Conservation (phyloP, 2,113 vertebrate genomes). For the Gopherus evgoodei region DNA sequence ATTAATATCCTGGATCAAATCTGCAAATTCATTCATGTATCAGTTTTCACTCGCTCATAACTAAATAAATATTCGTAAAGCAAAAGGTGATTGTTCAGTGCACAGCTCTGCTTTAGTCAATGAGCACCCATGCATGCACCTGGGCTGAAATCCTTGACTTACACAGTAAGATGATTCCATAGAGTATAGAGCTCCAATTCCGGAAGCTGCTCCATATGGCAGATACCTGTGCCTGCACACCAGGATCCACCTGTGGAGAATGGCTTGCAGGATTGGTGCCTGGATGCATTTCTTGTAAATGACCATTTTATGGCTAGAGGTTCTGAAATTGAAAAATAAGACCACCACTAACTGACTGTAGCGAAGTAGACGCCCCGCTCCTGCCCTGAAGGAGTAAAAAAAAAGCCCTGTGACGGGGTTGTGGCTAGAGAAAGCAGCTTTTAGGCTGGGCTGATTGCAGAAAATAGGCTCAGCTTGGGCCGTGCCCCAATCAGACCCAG, state of each 20-base stretch:
- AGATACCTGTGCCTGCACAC: neutral
- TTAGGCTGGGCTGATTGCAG: too few relatives aligned
- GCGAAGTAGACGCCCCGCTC: too few relatives aligned
- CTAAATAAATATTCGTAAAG: neutral
- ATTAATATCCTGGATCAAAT: constrained; percentile 44
- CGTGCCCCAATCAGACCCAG: too few relatives aligned
- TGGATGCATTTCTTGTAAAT: neutral
- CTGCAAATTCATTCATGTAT: neutral
- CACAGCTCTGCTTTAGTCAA: neutral
- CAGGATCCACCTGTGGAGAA: neutral
- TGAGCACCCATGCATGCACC: accelerated
- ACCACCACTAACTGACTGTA: neutral
- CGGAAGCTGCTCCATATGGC: neutral
- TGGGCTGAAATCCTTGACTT: neutral
- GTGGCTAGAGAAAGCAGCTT: too few relatives aligned
- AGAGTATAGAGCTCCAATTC: neutral
- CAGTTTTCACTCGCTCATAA: constrained; percentile 20
- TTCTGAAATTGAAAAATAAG: neutral
- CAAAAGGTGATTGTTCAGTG: too few relatives aligned
- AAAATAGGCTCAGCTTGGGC: too few relatives aligned
- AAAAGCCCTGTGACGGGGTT: too few relatives aligned
- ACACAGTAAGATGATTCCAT: neutral
- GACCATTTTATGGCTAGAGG: neutral
- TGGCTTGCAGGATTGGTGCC: neutral
- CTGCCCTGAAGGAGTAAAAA: too few relatives aligned